These are phyloP conservation scores for Heloderma charlesbogerti DNA, from an alignment of 2,113 vertebrate species.

Conservation along the genomic window DNA sequence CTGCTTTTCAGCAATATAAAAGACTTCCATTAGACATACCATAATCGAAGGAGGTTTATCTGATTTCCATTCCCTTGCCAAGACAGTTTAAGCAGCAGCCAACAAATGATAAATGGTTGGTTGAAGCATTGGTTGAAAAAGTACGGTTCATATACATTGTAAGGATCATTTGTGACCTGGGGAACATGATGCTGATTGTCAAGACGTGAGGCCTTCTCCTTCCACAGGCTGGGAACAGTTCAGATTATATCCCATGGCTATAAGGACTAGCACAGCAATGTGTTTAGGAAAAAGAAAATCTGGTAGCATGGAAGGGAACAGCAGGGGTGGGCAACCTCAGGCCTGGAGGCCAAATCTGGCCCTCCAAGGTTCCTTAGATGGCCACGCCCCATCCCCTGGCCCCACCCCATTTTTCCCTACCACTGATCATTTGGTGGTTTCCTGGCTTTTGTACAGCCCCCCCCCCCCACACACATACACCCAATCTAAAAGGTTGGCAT, in stretches of 20 bases:
- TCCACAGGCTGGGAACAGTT: neutral
- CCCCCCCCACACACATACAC: too few relatives aligned
- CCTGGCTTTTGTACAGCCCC: too few relatives aligned
- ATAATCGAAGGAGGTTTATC: conserved; percentile 7
- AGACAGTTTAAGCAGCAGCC: neutral
- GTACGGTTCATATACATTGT: neutral
- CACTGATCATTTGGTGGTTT: too few relatives aligned
- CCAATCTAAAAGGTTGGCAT: too few relatives aligned
- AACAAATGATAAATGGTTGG: neutral
- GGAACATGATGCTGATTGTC: neutral
- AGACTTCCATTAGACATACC: neutral
- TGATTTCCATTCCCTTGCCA: conserved; percentile 5
- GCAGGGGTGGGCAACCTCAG: too few relatives aligned
- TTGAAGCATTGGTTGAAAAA: neutral
- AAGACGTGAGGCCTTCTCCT: neutral
- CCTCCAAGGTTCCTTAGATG: too few relatives aligned
- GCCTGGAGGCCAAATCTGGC: too few relatives aligned
- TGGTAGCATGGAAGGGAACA: neutral
- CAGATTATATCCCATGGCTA: too few relatives aligned
- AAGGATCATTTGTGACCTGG: neutral
- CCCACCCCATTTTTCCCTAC: too few relatives aligned
- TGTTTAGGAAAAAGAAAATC: neutral
- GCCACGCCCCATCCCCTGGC: too few relatives aligned
- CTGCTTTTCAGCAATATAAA: conserved; percentile 12
- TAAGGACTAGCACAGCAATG: neutral